These are phyloP conservation scores for Spodoptera exigua DNA, from an alignment of 2,888 invertebrate genomes.

Conservation along the genomic window DNA sequence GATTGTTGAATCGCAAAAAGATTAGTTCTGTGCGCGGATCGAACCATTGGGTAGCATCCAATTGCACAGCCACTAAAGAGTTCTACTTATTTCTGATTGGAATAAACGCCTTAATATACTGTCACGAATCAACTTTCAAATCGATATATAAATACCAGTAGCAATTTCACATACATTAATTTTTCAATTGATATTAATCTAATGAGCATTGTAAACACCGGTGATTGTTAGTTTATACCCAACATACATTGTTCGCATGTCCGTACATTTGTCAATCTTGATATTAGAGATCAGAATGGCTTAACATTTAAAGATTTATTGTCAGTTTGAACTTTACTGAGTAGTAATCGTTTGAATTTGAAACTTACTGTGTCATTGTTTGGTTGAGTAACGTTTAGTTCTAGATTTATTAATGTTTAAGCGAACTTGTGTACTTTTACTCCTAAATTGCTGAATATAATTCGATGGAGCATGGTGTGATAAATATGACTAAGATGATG, in stretches of 20 bases:
- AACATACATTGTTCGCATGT: conserved; percentile 67
- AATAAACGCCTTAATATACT: not conserved
- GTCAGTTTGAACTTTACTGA: conserved; percentile 52
- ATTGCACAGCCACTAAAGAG: too few relatives aligned
- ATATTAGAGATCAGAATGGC: conserved; percentile 53
- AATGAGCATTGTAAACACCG: conserved; percentile 54
- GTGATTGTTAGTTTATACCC: conserved; percentile 47
- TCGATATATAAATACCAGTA: conserved; percentile 38
- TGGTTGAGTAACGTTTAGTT: not conserved
- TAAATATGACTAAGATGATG: too few relatives aligned
- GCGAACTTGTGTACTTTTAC: too few relatives aligned
- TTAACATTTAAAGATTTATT: conserved; percentile 60
- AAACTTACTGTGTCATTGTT: conserved; percentile 18
- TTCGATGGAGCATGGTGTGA: too few relatives aligned
- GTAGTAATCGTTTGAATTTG: conserved; percentile 23
- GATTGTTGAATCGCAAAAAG: too few relatives aligned
- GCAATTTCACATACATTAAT: conserved; percentile 45
- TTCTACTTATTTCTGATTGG: too few relatives aligned
- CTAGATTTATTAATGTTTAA: too few relatives aligned
- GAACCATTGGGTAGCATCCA: too few relatives aligned
- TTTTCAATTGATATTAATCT: conserved; percentile 48
- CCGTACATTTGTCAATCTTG: conserved; percentile 62
- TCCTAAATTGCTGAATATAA: too few relatives aligned
- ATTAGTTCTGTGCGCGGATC: too few relatives aligned
- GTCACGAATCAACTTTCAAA: conserved; percentile 14